Base-by-base conservation (phyloP, 2,888 invertebrate species). In the Agriopis marginaria region DNA sequence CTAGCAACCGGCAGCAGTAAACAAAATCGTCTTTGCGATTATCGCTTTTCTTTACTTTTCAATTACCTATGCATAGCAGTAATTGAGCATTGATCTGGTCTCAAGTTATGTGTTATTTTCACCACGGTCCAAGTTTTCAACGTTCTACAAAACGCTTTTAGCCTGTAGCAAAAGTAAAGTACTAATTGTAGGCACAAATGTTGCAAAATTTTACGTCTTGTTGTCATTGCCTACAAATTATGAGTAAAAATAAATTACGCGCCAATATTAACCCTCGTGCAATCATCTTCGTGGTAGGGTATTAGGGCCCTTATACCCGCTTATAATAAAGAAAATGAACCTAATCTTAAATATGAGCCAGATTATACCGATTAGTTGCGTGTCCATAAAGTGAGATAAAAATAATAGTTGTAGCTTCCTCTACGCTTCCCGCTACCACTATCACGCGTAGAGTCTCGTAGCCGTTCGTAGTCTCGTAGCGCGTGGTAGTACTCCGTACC, bases 321-420 rank as follows among this genome's bases (percentile, higher is more conserved):
- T 68, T 61, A 50, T 65, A 69, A 44, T 54, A 70, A 61, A 66
- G 58, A 70, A 66, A 66, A 70, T 66, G 58, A 70, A 54, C 59
- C 58, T 70, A 63, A 69, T 69, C 64, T 69, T 69, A 61, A 65
- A 70, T 70, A 70, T 66, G 59, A 66, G 63, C 44, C 49, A 63
- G 66, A 70, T 70, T 70, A 70, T 59, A 59, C 23, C 66, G 70
- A 66, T 70, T 70, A 66, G 63, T 66, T 66, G 63, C 63, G 58
- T 53, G 70, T 45, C 56, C 70, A 63, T 60, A 66, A 45, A 69
- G 47, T 17, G 50, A 70, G 66, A 70, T 66, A 63, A 63, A 64
- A 67, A 56, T 71, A 71, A 67, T 64, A 40, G 60, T 45, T 7
- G 11, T 17, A 47, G 61, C 51, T 40, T 54, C 60, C 59, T 50